Conservation (phyloP, 1,140 invertebrate genomes). For the fruit fly (Drosophila melanogaster) region DNA sequence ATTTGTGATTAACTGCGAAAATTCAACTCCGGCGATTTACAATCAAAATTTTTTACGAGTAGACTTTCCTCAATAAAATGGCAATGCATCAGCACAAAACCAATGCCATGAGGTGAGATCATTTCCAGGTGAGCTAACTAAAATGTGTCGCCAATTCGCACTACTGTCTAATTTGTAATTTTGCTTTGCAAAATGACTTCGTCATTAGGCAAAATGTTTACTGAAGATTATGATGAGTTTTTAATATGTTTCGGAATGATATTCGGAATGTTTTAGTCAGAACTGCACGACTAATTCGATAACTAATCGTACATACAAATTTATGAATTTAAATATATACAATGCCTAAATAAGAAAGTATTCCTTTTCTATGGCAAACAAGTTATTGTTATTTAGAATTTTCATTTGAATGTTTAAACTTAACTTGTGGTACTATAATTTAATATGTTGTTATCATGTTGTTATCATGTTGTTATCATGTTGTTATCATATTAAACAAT, state of each 20-base stretch:
- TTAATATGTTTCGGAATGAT: background rate
- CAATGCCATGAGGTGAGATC: background rate
- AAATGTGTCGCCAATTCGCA: background rate
- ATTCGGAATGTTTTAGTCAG: background rate
- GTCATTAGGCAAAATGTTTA: background rate
- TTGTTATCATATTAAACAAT: too few species aligned
- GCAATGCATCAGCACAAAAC: background rate
- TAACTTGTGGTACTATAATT: too few species aligned
- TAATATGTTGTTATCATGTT: too few species aligned
- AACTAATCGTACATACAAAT: background rate
- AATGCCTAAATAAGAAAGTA: background rate
- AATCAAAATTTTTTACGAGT: background rate
- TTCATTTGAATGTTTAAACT: too few species aligned
- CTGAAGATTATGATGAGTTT: background rate
- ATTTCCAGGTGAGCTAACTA: background rate
- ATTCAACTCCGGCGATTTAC: background rate
- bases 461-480: too few species aligned
- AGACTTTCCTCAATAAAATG: constrained; percentile 27
- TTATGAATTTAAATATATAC: too few species aligned
- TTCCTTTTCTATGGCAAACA: background rate
- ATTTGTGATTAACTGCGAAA: background rate
- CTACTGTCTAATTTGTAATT: too few species aligned
- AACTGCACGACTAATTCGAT: background rate
- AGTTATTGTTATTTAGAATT: too few species aligned
- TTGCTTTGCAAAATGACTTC: too few species aligned